phyloP scores from a whole-genome alignment of 2,888 invertebrate genomes.

The Tetramorium bicarinatum region DNA sequence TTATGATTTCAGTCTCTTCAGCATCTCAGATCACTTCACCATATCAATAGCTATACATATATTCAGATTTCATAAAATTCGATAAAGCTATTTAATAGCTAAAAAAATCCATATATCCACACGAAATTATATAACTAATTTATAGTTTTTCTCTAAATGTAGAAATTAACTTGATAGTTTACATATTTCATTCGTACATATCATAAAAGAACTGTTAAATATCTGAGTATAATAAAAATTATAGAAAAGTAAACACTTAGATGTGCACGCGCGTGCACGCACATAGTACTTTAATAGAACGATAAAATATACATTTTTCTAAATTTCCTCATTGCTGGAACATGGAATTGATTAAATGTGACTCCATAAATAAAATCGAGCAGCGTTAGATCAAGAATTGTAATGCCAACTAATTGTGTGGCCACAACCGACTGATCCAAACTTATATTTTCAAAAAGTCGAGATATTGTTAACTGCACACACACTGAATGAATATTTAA shows the following conservation, averaged over 20 bases:
- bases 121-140: background rate
- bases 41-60: constrained; percentile 53
- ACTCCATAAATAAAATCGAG: no score
- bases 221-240: background rate
- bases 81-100: background rate
- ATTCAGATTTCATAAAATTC: constrained; percentile 20
- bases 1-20: constrained; percentile 73
- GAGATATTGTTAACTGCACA: no score
- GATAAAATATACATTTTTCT: no score
- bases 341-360: no score
- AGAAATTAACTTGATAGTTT: background rate
- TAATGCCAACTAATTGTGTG: no score
- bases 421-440: no score
- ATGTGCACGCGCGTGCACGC: no score
- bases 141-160: background rate
- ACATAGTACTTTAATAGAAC: no score
- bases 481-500: no score
- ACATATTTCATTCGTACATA: background rate
- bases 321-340: no score
- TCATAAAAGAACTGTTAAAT: background rate
- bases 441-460: no score
- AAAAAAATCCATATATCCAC: background rate
- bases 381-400: no score
- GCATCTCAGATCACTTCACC: constrained; percentile 61
- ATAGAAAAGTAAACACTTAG: constrained; percentile 22